A percentile compares a stretch with the other conserved stretches of the same genome.
Conservation (phyloP, 2,888 invertebrate species). For the Erynnis tages region DNA sequence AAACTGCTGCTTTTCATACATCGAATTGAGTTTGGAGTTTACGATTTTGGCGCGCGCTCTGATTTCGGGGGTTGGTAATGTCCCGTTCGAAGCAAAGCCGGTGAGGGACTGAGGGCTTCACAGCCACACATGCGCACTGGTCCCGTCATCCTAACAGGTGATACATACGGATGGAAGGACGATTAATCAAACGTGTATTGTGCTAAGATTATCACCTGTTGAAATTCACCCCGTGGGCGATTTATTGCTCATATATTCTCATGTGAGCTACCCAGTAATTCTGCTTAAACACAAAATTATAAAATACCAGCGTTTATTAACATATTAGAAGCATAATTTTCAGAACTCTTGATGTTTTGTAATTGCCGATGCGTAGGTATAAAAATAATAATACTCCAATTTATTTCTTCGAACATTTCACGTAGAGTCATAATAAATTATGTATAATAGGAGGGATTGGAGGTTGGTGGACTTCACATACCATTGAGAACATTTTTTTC, state of each 20-base stretch:
- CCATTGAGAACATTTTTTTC: too few relatives aligned
- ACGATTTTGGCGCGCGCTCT: constrained; percentile 10
- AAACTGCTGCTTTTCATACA: background rate
- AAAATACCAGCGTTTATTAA: too few relatives aligned
- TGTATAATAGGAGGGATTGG: too few relatives aligned
- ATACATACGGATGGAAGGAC: constrained; percentile 4
- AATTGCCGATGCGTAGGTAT: too few relatives aligned
- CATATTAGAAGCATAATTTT: too few relatives aligned
- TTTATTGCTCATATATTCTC: constrained; percentile 7
- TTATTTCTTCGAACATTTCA: too few relatives aligned
- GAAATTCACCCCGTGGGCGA: constrained; percentile 2
- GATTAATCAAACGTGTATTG: constrained; percentile 15
- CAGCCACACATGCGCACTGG: constrained; percentile 40
- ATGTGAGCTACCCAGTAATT: background rate
- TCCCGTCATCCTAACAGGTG: constrained; percentile 22
- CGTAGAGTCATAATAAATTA: too few relatives aligned
- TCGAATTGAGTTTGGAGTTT: background rate
- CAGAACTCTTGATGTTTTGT: too few relatives aligned
- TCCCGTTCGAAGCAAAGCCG: constrained; percentile 32
- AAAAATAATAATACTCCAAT: too few relatives aligned
- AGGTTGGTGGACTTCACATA: too few relatives aligned
- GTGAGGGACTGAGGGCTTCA: constrained; percentile 35
- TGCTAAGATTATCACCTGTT: constrained; percentile 26
- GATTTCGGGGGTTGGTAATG: constrained; percentile 19
- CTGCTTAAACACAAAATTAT: too few relatives aligned